Evolutionary conservation across 2,888 invertebrate genomes (phyloP).

Genomic region (Andrena camellia): DNA sequence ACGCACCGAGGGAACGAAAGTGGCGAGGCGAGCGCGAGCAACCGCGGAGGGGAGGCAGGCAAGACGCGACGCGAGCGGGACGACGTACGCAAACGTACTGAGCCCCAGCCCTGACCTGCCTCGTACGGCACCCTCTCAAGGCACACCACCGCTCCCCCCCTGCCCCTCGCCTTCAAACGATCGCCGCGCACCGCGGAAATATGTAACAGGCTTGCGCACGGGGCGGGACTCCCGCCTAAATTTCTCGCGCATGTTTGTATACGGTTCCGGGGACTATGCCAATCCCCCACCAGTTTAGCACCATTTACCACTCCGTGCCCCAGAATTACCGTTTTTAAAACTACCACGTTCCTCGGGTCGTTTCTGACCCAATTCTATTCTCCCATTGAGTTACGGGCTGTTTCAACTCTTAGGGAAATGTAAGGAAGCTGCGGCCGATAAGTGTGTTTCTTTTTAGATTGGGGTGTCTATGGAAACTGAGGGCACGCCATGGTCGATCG

Average conservation of each 20-base stretch:
- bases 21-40: conserved; percentile 22
- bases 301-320: conserved; percentile 11
- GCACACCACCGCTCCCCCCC: conserved; percentile 57
- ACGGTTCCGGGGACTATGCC: conserved; percentile 44
- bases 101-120: conserved; percentile 82
- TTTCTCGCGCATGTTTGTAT: conserved; percentile 45
- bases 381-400: no score
- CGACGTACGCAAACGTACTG: conserved; percentile 71
- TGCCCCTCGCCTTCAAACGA: conserved; percentile 1
- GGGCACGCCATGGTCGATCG: no score
- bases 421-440: no score
- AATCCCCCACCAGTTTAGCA: conserved; percentile 33
- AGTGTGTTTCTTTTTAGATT: no score
- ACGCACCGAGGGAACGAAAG: conserved; percentile 21
- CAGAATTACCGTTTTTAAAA: conserved; percentile 38
- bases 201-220: conserved; percentile 25
- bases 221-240: conserved; percentile 55
- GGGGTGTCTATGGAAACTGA: no score
- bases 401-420: no score
- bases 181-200: conserved; percentile 35
- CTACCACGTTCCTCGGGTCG: no score
- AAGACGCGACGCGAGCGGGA: conserved; percentile 21
- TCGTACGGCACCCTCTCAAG: conserved; percentile 71
- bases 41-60: conserved; percentile 36
- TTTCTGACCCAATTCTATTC: no score